Percentiles rank a stretch among this genome's conserved stretches.
phyloP scores from a whole-genome alignment of 2,113 vertebrate genomes.

The Solea solea region DNA sequence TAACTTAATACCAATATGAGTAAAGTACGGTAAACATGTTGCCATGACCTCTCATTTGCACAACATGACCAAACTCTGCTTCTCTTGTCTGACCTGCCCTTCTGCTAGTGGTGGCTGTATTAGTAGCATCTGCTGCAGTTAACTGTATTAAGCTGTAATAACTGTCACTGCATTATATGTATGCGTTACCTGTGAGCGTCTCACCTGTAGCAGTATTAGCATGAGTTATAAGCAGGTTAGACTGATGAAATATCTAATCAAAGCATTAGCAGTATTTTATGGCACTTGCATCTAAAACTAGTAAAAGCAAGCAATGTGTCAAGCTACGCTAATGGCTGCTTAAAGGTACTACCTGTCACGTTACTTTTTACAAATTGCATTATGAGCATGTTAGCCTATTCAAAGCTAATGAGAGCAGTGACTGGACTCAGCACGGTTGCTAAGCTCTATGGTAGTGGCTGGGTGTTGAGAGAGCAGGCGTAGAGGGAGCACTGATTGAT shows the following conservation, averaged over 20 bases:
- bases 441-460: conserved; percentile 20
- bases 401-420: conserved; percentile 20
- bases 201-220: conserved; percentile 1
- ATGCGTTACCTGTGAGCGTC: background rate
- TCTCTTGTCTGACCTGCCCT: conserved; percentile 32
- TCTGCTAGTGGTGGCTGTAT: conserved; percentile 30
- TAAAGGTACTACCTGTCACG: conserved; percentile 8
- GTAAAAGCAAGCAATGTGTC: too few species aligned
- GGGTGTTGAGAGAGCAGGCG: conserved; percentile 71
- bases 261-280: conserved; percentile 26
- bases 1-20: too few species aligned
- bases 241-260: conserved; percentile 10
- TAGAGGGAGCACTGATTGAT: conserved; percentile 88
- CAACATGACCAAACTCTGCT: conserved; percentile 3
- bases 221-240: conserved; percentile 15
- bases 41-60: background rate
- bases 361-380: conserved; percentile 23
- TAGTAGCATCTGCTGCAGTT: conserved; percentile 22
- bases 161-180: background rate
- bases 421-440: conserved; percentile 1
- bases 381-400: conserved; percentile 3
- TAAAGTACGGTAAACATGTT: background rate
- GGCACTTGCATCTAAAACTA: too few species aligned
- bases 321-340: background rate
- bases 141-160: background rate